Conservation (phyloP, 1,140 invertebrate species). For the Mactra quadrangularis region DNA sequence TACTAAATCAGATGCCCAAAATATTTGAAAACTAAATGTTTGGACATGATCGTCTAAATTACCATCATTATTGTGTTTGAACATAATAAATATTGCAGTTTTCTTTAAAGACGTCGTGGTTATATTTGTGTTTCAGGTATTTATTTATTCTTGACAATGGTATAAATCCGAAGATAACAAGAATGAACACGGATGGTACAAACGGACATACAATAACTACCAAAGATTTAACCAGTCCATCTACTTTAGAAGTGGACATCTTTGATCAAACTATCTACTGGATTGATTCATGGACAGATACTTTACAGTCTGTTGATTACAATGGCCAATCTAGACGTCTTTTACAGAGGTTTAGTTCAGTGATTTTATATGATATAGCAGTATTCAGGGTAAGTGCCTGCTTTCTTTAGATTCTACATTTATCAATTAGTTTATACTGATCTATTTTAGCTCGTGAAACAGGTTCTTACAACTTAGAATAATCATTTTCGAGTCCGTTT, state of each 20-base stretch:
- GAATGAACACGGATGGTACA: not conserved
- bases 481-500: no score
- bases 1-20: no score
- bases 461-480: no score
- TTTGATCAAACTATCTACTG: constrained; percentile 10
- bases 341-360: not conserved
- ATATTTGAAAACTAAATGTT: no score
- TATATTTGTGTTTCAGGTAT: not conserved
- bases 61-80: no score
- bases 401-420: no score
- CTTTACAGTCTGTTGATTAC: not conserved
- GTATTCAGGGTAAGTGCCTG: constrained; percentile 3
- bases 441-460: no score
- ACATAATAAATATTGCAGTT: no score
- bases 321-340: not conserved
- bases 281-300: constrained; percentile 2
- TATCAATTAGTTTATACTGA: no score
- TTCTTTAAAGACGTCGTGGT: no score
- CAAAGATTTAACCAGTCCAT: not conserved
- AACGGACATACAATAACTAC: not conserved
- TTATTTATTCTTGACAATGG: constrained; percentile 27
- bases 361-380: not conserved
- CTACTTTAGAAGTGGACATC: not conserved
- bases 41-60: no score
- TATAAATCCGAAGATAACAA: constrained; percentile 14